These are phyloP conservation scores for Microplitis deprimator DNA, from an alignment of 2,888 invertebrate species.

Conservation along the genomic window DNA sequence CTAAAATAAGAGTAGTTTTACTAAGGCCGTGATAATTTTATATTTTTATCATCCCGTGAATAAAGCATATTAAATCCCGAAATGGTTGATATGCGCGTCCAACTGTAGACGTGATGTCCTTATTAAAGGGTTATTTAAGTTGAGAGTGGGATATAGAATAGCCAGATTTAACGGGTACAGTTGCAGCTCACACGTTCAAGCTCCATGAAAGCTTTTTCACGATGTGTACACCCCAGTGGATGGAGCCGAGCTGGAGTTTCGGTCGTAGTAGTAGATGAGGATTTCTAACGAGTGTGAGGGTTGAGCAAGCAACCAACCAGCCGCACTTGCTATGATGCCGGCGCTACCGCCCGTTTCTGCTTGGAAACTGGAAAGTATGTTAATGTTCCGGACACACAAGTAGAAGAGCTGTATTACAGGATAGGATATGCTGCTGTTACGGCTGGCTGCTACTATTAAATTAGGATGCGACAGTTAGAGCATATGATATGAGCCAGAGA, in stretches of 20 bases:
- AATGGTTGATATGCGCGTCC: conserved; percentile 49
- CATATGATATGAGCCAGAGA: conserved; percentile 27
- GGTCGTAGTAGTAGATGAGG: not conserved
- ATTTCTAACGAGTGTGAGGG: conserved; percentile 8
- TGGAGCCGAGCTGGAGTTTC: too few species aligned
- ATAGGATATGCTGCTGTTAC: not conserved
- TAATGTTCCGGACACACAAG: conserved; percentile 30
- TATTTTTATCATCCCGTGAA: conserved; percentile 56
- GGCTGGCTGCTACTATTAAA: conserved; percentile 22
- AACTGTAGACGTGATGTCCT: conserved; percentile 40
- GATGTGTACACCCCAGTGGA: too few species aligned
- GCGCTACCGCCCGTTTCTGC: conserved; percentile 9
- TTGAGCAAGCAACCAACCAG: conserved; percentile 13
- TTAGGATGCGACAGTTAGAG: conserved; percentile 26
- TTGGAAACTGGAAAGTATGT: conserved; percentile 32
- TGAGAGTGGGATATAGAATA: conserved; percentile 16
- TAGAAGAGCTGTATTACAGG: not conserved
- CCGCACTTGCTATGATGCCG: conserved; percentile 22
- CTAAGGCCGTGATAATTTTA: conserved; percentile 54
- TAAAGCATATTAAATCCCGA: conserved; percentile 54
- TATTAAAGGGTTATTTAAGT: conserved; percentile 15
- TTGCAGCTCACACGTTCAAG: conserved; percentile 29
- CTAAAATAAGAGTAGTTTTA: not conserved
- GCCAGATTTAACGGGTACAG: conserved; percentile 40
- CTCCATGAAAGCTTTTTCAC: conserved; percentile 21